Conservation (phyloP, 2,113 vertebrate species). For the Equus quagga region DNA sequence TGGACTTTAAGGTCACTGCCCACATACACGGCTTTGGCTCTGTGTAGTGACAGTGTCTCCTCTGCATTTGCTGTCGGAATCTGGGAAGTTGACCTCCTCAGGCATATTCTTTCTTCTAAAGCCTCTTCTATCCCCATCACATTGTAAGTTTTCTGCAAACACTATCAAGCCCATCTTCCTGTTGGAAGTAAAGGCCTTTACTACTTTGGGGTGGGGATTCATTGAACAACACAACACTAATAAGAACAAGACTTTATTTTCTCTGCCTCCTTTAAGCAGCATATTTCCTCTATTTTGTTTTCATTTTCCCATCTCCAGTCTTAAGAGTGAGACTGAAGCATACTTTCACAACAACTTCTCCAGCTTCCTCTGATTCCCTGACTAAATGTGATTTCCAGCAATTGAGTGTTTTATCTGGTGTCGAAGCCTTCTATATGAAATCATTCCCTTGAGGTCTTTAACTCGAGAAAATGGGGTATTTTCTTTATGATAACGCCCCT, state of each 20-base stretch:
- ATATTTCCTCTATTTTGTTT: background rate
- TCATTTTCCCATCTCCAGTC: background rate
- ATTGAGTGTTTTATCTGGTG: background rate
- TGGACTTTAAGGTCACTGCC: no score
- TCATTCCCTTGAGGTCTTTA: background rate
- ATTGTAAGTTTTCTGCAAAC: no score
- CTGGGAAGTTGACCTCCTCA: background rate
- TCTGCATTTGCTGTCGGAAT: fast-evolving
- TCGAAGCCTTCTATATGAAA: background rate
- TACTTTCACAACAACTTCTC: background rate
- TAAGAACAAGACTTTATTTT: background rate
- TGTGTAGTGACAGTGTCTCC: fast-evolving
- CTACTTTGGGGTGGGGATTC: background rate
- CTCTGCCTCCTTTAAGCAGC: background rate
- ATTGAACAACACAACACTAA: background rate
- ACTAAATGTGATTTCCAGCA: background rate
- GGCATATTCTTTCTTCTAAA: background rate
- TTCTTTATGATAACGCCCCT: background rate
- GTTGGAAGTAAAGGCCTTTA: background rate
- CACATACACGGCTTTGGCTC: fast-evolving
- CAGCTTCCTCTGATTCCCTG: background rate
- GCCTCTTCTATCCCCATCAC: no score
- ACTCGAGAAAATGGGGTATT: background rate
- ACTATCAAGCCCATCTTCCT: background rate
- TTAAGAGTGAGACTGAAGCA: background rate